Percentiles rank a stretch among this genome's conserved stretches.
Evolutionary conservation across 2,888 invertebrate genomes (phyloP).

Genomic region (Acanthoscelides obtectus): DNA sequence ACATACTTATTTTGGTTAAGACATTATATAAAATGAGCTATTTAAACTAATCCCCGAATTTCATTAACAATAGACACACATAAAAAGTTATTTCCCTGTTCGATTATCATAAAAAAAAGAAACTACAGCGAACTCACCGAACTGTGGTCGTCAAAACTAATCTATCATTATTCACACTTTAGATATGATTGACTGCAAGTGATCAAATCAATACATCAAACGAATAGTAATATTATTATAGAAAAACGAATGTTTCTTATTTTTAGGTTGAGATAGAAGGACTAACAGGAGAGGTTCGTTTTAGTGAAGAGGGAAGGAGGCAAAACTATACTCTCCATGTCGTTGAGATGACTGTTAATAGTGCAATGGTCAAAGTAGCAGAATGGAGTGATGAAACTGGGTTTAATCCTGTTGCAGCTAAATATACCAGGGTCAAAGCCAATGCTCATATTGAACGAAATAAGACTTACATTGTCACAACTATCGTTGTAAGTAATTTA

Average conservation of each 20-base stretch:
- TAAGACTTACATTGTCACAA: slow-evolving; percentile 82
- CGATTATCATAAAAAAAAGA: too few relatives aligned
- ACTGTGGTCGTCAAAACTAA: too few relatives aligned
- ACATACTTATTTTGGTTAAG: too few relatives aligned
- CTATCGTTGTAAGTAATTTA: slow-evolving; percentile 60
- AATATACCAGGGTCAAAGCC: slow-evolving; percentile 68
- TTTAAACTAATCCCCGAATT: too few relatives aligned
- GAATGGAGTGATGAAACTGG: slow-evolving; percentile 83
- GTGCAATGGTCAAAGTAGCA: slow-evolving; percentile 87
- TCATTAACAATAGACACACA: too few relatives aligned
- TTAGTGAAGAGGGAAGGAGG: slow-evolving; percentile 84
- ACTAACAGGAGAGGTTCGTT: slow-evolving; percentile 84
- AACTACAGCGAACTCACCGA: too few relatives aligned
- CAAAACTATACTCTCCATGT: slow-evolving; percentile 86
- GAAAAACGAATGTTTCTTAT: slow-evolving; percentile 19
- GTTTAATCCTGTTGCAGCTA: slow-evolving; percentile 68
- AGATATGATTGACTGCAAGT: too few relatives aligned
- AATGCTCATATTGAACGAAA: slow-evolving; percentile 72
- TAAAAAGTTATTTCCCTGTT: too few relatives aligned
- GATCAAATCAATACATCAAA: neutral
- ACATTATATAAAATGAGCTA: too few relatives aligned
- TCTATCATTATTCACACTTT: too few relatives aligned
- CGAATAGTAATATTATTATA: neutral
- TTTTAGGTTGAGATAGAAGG: slow-evolving; percentile 85
- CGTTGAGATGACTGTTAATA: slow-evolving; percentile 91